Evolutionary conservation across 2,797 vertebrate genomes (phyloP).

Genomic region (Catharus ustulatus): DNA sequence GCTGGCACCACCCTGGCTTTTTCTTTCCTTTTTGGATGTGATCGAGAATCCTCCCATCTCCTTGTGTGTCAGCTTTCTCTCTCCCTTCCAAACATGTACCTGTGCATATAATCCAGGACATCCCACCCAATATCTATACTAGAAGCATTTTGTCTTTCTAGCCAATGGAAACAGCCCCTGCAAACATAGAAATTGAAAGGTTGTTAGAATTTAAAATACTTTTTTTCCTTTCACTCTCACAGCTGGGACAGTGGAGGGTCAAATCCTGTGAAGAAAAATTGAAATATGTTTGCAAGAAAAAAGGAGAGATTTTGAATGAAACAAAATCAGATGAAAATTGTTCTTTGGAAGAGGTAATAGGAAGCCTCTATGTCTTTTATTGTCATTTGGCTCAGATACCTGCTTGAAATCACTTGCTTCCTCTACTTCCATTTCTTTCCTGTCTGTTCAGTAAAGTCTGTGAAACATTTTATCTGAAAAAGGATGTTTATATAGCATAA

Average conservation of each 20-base stretch:
- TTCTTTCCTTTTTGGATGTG: not conserved
- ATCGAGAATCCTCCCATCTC: not conserved
- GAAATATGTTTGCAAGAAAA: slow-evolving; percentile 89
- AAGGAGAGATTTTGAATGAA: slow-evolving; percentile 78
- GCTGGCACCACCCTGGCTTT: not conserved
- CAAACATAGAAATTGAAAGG: not conserved
- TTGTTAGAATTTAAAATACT: not conserved
- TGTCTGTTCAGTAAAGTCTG: not conserved
- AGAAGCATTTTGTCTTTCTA: not conserved
- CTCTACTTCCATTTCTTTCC: not conserved
- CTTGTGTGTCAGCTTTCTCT: not conserved
- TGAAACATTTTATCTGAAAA: not conserved
- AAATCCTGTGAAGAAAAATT: slow-evolving; percentile 78
- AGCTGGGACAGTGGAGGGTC: slow-evolving; percentile 85
- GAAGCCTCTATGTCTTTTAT: not conserved
- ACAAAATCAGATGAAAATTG: slow-evolving; percentile 74
- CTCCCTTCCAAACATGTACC: not conserved
- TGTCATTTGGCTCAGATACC: not conserved
- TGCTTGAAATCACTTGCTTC: not conserved
- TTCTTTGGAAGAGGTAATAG: slow-evolving; percentile 78
- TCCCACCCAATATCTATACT: not conserved
- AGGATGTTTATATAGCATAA: not conserved
- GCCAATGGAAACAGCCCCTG: not conserved
- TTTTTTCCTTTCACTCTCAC: slow-evolving; percentile 16
- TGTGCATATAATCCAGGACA: not conserved